Evolutionary conservation across 2,888 invertebrate genomes (phyloP).

Genomic region (Noctuana brunneofusca): DNA sequence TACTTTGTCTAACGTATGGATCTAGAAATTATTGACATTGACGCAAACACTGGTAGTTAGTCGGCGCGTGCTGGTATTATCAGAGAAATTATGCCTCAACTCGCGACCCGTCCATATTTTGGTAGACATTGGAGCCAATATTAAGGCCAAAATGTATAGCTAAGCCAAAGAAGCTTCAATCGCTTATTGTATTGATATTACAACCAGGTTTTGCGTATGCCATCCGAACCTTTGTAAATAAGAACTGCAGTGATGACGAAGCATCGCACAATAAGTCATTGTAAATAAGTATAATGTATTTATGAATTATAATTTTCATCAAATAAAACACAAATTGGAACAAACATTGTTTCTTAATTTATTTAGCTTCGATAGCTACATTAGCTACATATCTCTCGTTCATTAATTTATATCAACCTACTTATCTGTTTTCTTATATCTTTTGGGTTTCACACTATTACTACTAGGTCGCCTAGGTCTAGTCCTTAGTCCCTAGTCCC

Average conservation of each 20-base stretch:
- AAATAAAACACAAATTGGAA: slow-evolving; percentile 46
- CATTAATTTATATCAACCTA: no score
- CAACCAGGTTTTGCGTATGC: slow-evolving; percentile 41
- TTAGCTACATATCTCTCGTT: no score
- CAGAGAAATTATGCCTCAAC: not conserved
- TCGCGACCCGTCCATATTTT: no score
- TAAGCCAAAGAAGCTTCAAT: not conserved
- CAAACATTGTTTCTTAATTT: not conserved
- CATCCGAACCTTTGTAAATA: slow-evolving; percentile 62
- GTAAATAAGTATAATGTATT: slow-evolving; percentile 81
- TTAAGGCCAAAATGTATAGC: not conserved
- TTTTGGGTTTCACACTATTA: no score
- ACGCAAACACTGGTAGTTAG: not conserved
- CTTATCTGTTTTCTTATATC: no score
- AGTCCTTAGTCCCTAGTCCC: no score
- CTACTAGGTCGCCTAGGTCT: no score
- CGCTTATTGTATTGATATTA: slow-evolving; percentile 38
- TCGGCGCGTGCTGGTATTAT: not conserved
- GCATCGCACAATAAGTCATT: slow-evolving; percentile 48
- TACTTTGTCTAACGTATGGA: no score
- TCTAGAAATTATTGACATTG: no score
- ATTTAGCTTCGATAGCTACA: no score
- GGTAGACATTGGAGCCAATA: no score
- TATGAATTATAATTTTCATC: slow-evolving; percentile 79
- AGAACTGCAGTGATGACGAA: slow-evolving; percentile 33